Evolutionary conservation across 1,140 invertebrate genomes (phyloP), one percentile per base, ranked within the genome.

Genomic region (Tribolium madens): DNA sequence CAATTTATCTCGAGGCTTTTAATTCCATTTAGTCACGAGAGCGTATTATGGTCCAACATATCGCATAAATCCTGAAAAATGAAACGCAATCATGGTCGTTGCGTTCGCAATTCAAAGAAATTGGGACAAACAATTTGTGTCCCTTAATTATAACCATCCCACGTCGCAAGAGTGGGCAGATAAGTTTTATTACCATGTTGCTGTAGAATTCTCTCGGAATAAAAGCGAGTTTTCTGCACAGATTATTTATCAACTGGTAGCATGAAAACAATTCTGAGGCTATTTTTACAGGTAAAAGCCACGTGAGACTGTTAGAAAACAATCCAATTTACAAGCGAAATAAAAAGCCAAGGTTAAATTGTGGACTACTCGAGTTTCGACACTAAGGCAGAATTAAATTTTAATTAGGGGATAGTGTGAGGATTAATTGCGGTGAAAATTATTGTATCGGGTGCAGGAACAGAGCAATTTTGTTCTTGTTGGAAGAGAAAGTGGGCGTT

Each of bases 371-470:
- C 33, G 33, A 5, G 6, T 36, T 36, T 42, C 36, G 7, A n/a
- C 0, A n/a, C 9, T 42, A 10, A 42, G 36, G 2, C 36, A 9
- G 9, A 42, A 42, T 42, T 42, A 42, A 3, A 42, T 10, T 42
- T 42, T 42, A 42, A 42, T 42, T 42, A 42, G 36, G n/a, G 36
- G 33, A 7, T 36, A 36, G 33, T 36, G 33, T 36, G 1, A 6
- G 33, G 33, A 36, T 36, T 36, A 36, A 36, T 31, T 31, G 26
- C 0, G 93, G 94, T 80, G 93, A 97, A 84, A 85, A 31, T 36
- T 36, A 36, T 36, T 36, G 33, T 36, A 21, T 36, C 33, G 33
- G 33, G 10, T 36, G 18, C 3, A 9, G 2, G 10, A 6, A 31
- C 26, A 31, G 26, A 31, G 6, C 6, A 42, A 42, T 42, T 42